These are phyloP conservation scores for Drosophila mojavensis DNA, from an alignment of 1,140 invertebrate species.

Conservation along the genomic window DNA sequence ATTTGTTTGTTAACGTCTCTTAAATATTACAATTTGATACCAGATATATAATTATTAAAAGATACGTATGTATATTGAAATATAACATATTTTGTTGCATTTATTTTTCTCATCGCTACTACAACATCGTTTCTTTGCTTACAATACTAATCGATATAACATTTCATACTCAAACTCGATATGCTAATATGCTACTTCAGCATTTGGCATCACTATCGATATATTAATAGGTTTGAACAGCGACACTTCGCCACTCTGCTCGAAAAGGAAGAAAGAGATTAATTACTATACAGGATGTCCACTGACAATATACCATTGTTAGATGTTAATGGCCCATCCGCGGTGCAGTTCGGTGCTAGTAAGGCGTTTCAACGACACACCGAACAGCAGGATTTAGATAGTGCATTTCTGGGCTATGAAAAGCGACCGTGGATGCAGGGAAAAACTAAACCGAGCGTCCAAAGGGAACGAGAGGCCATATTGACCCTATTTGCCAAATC, in stretches of 20 bases:
- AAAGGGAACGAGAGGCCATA: conserved; percentile 42
- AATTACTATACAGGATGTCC: conserved; percentile 32
- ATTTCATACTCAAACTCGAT: conserved; percentile 1
- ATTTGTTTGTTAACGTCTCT: too few species aligned
- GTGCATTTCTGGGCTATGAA: conserved; percentile 47
- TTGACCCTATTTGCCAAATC: conserved; percentile 29
- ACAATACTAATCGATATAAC: conserved; percentile 14
- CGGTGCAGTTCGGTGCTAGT: conserved; percentile 46
- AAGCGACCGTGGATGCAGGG: conserved; percentile 33
- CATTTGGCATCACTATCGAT: conserved; percentile 20
- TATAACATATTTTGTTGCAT: background rate
- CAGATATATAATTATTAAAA: too few species aligned
- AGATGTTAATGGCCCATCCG: conserved; percentile 30
- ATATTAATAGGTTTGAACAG: conserved; percentile 24
- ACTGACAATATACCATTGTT: conserved; percentile 42
- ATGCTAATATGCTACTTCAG: background rate
- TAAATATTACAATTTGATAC: too few species aligned
- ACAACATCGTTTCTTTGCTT: background rate
- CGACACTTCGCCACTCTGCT: conserved; percentile 15
- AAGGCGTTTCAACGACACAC: conserved; percentile 55
- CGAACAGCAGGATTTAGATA: conserved; percentile 51
- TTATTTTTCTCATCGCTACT: background rate
- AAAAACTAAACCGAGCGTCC: background rate
- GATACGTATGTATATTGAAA: too few species aligned
- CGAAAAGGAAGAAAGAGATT: conserved; percentile 1